A percentile compares a stretch with the other conserved stretches of the same genome.
Conservation (phyloP, 2,797 vertebrate genomes). For the Ficedula albicollis region DNA sequence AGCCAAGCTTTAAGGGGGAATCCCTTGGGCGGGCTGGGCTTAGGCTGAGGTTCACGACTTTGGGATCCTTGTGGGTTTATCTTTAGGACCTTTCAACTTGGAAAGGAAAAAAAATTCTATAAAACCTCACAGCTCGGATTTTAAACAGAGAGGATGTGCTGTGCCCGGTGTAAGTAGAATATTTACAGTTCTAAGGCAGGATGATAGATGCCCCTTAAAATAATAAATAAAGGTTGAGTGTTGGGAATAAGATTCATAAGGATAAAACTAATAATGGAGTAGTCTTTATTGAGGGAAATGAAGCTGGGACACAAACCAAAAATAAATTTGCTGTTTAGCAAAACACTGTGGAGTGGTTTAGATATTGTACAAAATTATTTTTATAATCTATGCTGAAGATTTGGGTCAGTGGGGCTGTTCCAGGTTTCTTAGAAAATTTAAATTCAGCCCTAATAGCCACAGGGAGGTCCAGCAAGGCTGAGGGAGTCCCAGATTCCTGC, state of each 20-base stretch:
- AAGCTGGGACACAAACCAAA: background rate
- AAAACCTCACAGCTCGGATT: constrained; percentile 40
- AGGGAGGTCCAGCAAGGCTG: background rate
- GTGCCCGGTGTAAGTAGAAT: constrained; percentile 24
- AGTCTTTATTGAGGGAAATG: constrained; percentile 11
- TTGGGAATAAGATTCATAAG: constrained; percentile 41
- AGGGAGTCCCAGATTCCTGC: background rate
- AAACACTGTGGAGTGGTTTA: background rate
- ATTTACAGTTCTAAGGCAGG: constrained; percentile 59
- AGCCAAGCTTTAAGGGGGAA: background rate
- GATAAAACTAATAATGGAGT: constrained; percentile 4
- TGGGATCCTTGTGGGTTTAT: background rate
- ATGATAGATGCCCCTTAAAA: constrained; percentile 56
- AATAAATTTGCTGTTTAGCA: constrained; percentile 35
- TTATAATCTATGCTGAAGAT: rapidly evolving
- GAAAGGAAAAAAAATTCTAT: constrained; percentile 36
- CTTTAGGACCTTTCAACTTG: constrained; percentile 9
- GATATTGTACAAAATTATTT: background rate
- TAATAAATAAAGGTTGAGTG: constrained; percentile 64
- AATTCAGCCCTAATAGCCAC: background rate
- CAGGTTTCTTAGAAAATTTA: constrained; percentile 1
- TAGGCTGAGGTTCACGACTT: rapidly evolving
- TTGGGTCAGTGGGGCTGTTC: background rate
- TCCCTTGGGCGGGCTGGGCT: background rate
- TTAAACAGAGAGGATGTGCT: constrained; percentile 61